Evolutionary conservation across 2,113 vertebrate genomes (phyloP), one percentile per base, ranked within the genome.

Genomic region (Phylloscopus trochiloides): DNA sequence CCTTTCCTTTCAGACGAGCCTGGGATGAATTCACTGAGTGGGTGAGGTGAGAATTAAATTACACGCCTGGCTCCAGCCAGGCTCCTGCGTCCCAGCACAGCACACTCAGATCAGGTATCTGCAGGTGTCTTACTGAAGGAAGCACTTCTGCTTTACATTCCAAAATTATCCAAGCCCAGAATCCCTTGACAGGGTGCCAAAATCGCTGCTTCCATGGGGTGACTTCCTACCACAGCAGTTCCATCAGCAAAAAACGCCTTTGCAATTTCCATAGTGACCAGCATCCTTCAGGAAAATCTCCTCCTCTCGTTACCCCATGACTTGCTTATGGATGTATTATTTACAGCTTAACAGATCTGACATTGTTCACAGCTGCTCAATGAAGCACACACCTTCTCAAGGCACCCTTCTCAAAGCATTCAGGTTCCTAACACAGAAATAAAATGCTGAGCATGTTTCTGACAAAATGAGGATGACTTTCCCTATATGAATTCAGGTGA

Each of bases 21-120:
- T 50, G 9, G 1, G 29, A 10, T 3, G 0, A 58, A 45, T 22
- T 34, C 57, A 81, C 65, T 10, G 52, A 54, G 9, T 0, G 5
- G 17, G 4, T 3, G 61, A 91, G 57, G 57, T 14, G 59, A 85
- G 70, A 65, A 52, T 73, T 43, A 36, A 81, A 51, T 87, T 78
- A 57, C 83, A 83, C 5, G 5, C 2, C 87, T 51, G 32, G 54
- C 31, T 86, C 14, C 77, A 67, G 65, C 25, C 68, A 43, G 32
- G 42, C 20, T 38, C 28, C 84, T 68, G 58, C 34, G 19, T 6
- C 47, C n/a, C 40, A 26, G 26, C 4, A 18, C 34, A 52, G 79
- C 80, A 62, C 43, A 43, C 1, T 38, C 29, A 28, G 71, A 65
- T 63, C 81, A 59, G 32, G 0, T 70, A 11, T 48, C 86, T 78